Evolutionary conservation across 1,140 invertebrate genomes (phyloP), one percentile per base, ranked within the genome.

Genomic region (Cotesia typhae): DNA sequence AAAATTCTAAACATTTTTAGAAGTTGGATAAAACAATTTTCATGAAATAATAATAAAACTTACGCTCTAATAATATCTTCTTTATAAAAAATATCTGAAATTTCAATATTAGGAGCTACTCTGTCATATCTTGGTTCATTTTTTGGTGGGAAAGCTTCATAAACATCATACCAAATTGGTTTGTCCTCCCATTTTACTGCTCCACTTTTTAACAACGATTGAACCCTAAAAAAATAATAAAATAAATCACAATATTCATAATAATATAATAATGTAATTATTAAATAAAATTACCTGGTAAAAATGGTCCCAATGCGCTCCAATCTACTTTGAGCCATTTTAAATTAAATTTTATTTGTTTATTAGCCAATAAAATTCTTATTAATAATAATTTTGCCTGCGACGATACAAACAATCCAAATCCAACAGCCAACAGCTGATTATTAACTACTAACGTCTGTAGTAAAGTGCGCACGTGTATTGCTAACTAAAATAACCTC

Each of bases 111-210:
- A 1, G 90, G 86, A 41, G 88, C 86, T 36, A 89, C 88, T 78
- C 93, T 88, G 60, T 92, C 90, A 85, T 88, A 95, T 52, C 84
- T 85, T 6, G 96, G 96, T 79, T 94, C 92, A 55, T 90, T 82
- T 75, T 92, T 91, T 3, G 96, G 96, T 5, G 96, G 96, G 87
- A 96, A 96, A 9, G 92, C 90, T 85, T 92, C 89, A 80, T 96
- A 96, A 14, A 98, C 83, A 84, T 95, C 93, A 82, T 93, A 96
- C 95, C 96, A 98, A n/a, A 97, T 59, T 3, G 96, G 96, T 74
- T 91, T 88, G 76, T 97, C 94, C 78, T 93, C 90, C 35, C 90
- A 84, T 80, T 90, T 92, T 79, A 97, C 87, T 4, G 92, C 94
- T 59, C 92, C 92, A 20, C 92, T 89, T 74, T 90, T 89, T 2